Evolutionary conservation across 2,888 invertebrate genomes (phyloP).

Genomic region (Conops quadrifasciatus): DNA sequence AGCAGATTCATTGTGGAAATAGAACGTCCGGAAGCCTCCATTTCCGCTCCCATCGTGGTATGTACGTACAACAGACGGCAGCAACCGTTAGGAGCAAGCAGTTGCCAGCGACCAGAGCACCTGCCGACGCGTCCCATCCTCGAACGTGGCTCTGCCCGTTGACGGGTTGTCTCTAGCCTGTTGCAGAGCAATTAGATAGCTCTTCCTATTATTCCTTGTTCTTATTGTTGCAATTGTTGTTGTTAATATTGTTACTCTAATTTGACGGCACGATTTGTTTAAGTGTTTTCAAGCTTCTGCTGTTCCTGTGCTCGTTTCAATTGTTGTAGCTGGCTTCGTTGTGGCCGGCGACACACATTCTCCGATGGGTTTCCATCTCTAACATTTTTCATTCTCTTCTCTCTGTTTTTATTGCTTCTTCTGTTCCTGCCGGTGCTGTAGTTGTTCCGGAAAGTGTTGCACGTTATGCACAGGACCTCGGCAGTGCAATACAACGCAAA

Average conservation of each 20-base stretch:
- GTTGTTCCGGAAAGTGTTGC: slow-evolving; percentile 25
- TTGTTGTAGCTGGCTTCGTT: slow-evolving; percentile 6
- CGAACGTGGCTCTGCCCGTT: not conserved
- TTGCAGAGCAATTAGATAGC: slow-evolving; percentile 25
- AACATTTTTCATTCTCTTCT: slow-evolving; percentile 3
- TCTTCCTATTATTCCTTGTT: slow-evolving; percentile 12
- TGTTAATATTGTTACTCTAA: slow-evolving; percentile 12
- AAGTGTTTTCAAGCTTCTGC: slow-evolving; percentile 27
- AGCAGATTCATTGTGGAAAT: no score
- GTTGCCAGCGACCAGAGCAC: not conserved
- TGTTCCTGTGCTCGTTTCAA: slow-evolving; percentile 15
- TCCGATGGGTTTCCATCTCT: no score
- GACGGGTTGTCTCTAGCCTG: slow-evolving; percentile 24
- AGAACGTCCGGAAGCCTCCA: no score
- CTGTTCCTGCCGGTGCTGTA: not conserved
- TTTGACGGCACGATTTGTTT: slow-evolving; percentile 30
- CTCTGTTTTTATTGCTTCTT: slow-evolving; percentile 8
- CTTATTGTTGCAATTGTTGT: slow-evolving; percentile 6
- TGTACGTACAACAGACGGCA: not conserved
- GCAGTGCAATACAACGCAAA: slow-evolving; percentile 5
- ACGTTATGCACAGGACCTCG: slow-evolving; percentile 22
- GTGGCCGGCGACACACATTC: no score
- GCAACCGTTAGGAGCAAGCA: not conserved
- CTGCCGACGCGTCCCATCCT: not conserved
- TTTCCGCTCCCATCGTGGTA: not conserved